Evolutionary conservation across 2,797 vertebrate genomes (phyloP).

Genomic region (Acrossocheilus fasciatus): DNA sequence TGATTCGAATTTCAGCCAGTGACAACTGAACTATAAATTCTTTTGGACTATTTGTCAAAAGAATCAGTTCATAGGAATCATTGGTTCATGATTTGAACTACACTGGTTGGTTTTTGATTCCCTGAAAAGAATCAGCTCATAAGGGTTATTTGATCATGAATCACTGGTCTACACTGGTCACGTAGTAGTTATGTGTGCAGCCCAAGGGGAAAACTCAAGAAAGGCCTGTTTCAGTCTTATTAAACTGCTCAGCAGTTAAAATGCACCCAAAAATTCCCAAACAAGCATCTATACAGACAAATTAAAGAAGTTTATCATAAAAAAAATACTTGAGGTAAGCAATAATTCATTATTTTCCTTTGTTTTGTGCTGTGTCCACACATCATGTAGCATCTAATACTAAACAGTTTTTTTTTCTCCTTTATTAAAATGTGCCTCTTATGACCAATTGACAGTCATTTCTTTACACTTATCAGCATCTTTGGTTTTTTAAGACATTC

Average conservation of each 20-base stretch:
- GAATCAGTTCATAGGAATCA: background rate
- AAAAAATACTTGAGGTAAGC: background rate
- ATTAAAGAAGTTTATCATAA: background rate
- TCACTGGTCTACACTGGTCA: background rate
- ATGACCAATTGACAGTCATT: background rate
- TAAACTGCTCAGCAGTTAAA: background rate
- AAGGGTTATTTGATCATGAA: background rate
- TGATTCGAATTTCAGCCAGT: background rate
- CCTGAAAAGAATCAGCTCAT: background rate
- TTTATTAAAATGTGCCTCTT: background rate
- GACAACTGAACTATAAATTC: background rate
- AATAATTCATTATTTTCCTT: background rate
- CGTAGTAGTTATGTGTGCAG: background rate
- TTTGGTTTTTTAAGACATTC: background rate
- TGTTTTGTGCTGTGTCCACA: background rate
- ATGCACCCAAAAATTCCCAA: slow-evolving; percentile 51
- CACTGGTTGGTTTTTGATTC: background rate
- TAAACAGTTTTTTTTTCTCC: background rate
- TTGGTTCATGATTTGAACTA: background rate
- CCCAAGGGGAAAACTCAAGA: background rate
- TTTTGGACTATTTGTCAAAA: background rate
- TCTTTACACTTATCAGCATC: slow-evolving; percentile 5
- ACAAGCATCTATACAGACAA: slow-evolving; percentile 40
- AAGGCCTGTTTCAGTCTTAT: background rate
- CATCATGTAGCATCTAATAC: background rate